phyloP scores from a whole-genome alignment of 64 coral and sea anemone genomes.

The Stichodactyla mertensii region DNA sequence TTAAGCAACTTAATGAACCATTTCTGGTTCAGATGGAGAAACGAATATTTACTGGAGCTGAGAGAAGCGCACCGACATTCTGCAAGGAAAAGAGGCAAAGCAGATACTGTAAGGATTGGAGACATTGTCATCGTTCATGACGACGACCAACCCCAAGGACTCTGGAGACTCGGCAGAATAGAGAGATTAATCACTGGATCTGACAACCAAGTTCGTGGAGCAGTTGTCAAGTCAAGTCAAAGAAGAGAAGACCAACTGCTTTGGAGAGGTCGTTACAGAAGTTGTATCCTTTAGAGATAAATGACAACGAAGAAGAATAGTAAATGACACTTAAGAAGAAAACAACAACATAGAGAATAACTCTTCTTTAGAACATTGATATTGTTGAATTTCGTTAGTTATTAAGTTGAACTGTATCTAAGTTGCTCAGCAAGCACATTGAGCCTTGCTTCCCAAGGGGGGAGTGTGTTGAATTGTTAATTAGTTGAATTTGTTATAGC shows the following conservation, averaged over 20 bases:
- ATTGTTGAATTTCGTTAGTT: constrained; percentile 23
- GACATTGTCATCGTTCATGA: constrained; percentile 23
- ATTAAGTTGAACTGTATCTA: constrained; percentile 18
- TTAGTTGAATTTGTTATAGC: background rate
- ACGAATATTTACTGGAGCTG: no score
- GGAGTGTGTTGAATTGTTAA: constrained; percentile 23
- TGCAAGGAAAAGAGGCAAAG: constrained; percentile 3
- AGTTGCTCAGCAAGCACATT: constrained; percentile 13
- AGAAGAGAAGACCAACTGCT: constrained; percentile 21
- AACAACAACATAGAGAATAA: background rate
- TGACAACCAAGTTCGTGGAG: constrained; percentile 20
- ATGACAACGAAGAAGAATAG: constrained; percentile 1
- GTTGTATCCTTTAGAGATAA: constrained; percentile 31
- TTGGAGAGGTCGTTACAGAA: constrained; percentile 29
- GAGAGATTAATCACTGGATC: constrained; percentile 19
- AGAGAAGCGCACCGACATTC: no score
- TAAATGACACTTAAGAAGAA: background rate
- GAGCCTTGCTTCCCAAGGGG: constrained; percentile 26
- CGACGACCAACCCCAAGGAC: background rate
- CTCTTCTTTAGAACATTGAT: constrained; percentile 20
- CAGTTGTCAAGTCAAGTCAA: constrained; percentile 10
- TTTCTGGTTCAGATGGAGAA: no score
- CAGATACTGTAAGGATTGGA: constrained; percentile 4
- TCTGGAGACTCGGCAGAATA: constrained; percentile 15
- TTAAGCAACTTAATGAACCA: no score